phyloP scores from a whole-genome alignment of 2,888 invertebrate species.

The Epistrophe eligans region DNA sequence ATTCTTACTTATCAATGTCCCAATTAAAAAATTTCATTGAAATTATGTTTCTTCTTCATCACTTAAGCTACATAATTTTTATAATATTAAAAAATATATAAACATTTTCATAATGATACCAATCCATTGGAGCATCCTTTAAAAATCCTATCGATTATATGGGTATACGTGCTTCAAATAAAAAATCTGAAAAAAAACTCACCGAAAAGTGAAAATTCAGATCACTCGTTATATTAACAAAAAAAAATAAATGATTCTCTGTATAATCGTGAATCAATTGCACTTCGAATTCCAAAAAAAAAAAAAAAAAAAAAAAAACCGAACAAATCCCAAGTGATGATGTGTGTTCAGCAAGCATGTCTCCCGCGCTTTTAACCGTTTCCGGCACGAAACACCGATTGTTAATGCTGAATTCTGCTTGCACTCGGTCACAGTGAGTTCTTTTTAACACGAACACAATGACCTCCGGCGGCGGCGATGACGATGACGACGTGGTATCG shows the following conservation, averaged over 20 bases:
- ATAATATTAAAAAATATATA: slow-evolving; percentile 7
- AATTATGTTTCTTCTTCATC: slow-evolving; percentile 7
- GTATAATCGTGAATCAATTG: slow-evolving; percentile 63
- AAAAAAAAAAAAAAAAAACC: not conserved
- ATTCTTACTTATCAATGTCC: slow-evolving; percentile 4
- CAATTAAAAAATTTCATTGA: slow-evolving; percentile 43
- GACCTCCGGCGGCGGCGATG: slow-evolving; percentile 22
- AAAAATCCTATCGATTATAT: slow-evolving; percentile 50
- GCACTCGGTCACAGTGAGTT: slow-evolving; percentile 51
- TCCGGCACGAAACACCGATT: slow-evolving; percentile 52
- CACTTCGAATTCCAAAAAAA: slow-evolving; percentile 14
- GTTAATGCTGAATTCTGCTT: slow-evolving; percentile 54
- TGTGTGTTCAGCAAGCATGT: slow-evolving; percentile 34
- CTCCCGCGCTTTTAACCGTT: slow-evolving; percentile 45
- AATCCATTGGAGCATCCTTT: slow-evolving; percentile 48
- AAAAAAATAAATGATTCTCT: slow-evolving; percentile 1
- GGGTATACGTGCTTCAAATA: slow-evolving; percentile 52
- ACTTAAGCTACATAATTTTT: slow-evolving; percentile 9
- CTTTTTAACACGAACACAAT: slow-evolving; percentile 49
- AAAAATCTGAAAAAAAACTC: slow-evolving; percentile 9
- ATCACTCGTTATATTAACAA: slow-evolving; percentile 28
- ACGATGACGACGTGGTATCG: not conserved
- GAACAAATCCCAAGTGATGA: slow-evolving; percentile 28
- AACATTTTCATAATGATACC: slow-evolving; percentile 55
- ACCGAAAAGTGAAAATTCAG: slow-evolving; percentile 38